Percentiles rank a stretch among this genome's conserved stretches.
Conservation (phyloP, 2,888 invertebrate genomes). For the Aleiodes leptofemur region DNA sequence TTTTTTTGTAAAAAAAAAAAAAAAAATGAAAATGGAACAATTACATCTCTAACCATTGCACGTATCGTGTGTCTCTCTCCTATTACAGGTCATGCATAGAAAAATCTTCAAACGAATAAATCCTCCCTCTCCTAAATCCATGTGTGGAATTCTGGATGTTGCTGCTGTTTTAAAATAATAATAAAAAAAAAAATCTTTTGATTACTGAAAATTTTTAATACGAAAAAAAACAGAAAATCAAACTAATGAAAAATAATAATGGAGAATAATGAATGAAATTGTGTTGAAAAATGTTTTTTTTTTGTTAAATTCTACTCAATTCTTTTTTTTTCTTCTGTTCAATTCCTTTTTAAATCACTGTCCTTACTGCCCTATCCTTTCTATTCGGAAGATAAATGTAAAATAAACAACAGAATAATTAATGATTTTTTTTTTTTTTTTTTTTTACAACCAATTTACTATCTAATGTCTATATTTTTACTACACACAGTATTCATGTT, state of each 20-base stretch:
- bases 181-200: slow-evolving; percentile 60
- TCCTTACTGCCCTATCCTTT: no score
- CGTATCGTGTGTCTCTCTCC: slow-evolving; percentile 64
- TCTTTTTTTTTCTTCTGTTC: not conserved
- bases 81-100: slow-evolving; percentile 71
- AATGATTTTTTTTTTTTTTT: no score
- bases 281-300: not conserved
- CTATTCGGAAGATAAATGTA: not conserved
- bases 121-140: slow-evolving; percentile 25
- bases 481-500: slow-evolving; percentile 27
- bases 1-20: slow-evolving; percentile 36
- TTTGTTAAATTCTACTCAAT: not conserved
- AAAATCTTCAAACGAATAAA: slow-evolving; percentile 34
- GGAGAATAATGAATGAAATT: slow-evolving; percentile 10
- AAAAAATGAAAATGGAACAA: slow-evolving; percentile 27
- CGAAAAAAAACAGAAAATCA: slow-evolving; percentile 60
- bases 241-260: slow-evolving; percentile 13
- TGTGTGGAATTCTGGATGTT: slow-evolving; percentile 37
- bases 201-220: slow-evolving; percentile 71
- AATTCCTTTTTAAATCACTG: not conserved
- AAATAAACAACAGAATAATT: slow-evolving; percentile 13
- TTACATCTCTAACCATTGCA: slow-evolving; percentile 45
- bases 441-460: slow-evolving; percentile 8
- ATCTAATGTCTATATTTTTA: slow-evolving; percentile 25
- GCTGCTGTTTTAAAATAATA: slow-evolving; percentile 42